Base-by-base conservation (phyloP, 2,113 vertebrate species). In the Ramphastos sulfuratus region DNA sequence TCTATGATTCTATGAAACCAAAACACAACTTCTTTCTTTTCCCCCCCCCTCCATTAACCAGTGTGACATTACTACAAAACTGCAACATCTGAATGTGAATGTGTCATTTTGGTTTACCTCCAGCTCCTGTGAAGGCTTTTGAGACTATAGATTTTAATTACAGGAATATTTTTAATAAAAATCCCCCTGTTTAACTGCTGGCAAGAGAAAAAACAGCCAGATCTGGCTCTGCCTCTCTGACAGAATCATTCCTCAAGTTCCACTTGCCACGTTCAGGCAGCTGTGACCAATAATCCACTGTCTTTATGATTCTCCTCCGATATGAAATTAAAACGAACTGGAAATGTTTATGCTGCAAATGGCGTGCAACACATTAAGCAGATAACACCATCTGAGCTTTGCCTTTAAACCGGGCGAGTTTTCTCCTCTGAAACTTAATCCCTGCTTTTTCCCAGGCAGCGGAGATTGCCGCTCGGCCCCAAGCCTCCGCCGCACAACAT, bases 251-350 rank as follows among this genome's bases (percentile, higher is more conserved):
- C 92, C 96, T 83, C 90, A 74, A 92, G 90, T 93, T 96, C 52
- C 85, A 48, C 73, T 96, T 75, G 87, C 90, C 92, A 95, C 87
- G 92, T 96, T 72, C 83, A 33, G 6, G 94, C 97, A 98, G 95
- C 96, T 97, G 96, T 1, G 94, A 90, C 94, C 95, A 97, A 97
- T 97, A 94, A 96, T 15, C 65, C 3, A 60, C 85, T 96, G 95
- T 94, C 97, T 96, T 94, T 96, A 85, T 92, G 87, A 84, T 95
- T 97, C 93, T 94, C 54, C 91, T 65, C n/a, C 21, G 46, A 94
- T 94, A 87, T 87, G 95, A 96, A 97, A 96, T 96, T 66, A 96
- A 96, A 97, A 97, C 59, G 96, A 95, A 96, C 69, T 96, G 88
- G 96, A 97, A 98, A 96, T 96, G 91, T 97, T 97, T 97, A 93